Percentiles rank a stretch among this genome's conserved stretches.
Conservation (phyloP, 2,113 vertebrate species). For the Neoarius graeffei region DNA sequence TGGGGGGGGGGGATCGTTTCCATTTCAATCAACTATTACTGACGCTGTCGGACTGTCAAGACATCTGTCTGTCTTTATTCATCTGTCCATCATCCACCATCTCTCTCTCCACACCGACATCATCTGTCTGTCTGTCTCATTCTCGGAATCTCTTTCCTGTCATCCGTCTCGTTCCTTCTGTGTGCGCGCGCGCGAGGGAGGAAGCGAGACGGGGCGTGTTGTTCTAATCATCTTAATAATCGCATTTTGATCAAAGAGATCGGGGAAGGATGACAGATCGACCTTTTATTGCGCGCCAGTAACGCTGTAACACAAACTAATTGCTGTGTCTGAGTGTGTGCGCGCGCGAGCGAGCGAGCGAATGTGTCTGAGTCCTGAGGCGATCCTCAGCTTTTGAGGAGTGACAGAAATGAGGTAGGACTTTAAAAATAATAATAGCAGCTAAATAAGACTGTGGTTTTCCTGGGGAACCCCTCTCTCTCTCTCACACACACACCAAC, state of each 20-base stretch:
- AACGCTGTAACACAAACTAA: conserved; percentile 28
- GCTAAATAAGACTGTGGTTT: conserved; percentile 38
- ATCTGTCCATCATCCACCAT: neutral
- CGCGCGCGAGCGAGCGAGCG: neutral
- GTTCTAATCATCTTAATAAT: conserved; percentile 31
- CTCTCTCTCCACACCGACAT: neutral
- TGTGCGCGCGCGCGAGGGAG: neutral
- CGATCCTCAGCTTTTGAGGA: neutral
- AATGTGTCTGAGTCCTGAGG: conserved; percentile 7
- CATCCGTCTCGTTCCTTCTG: neutral
- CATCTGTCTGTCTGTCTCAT: neutral
- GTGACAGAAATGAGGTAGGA: conserved; percentile 39
- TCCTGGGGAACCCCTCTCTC: conserved; percentile 33
- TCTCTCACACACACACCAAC: neutral
- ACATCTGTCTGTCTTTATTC: neutral
- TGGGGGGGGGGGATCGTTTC: no score
- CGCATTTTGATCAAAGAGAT: conserved; percentile 26
- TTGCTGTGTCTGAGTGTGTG: conserved; percentile 15
- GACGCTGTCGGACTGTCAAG: neutral
- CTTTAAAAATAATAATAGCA: conserved; percentile 33
- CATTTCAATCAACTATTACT: neutral
- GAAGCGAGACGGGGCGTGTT: conserved; percentile 68
- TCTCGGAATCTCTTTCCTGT: no score
- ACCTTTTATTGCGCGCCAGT: conserved; percentile 28
- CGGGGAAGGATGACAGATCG: conserved; percentile 11